Percentiles rank a stretch among this genome's conserved stretches.
Conservation (phyloP, 2,888 invertebrate genomes). For the Morinoia aosen region DNA sequence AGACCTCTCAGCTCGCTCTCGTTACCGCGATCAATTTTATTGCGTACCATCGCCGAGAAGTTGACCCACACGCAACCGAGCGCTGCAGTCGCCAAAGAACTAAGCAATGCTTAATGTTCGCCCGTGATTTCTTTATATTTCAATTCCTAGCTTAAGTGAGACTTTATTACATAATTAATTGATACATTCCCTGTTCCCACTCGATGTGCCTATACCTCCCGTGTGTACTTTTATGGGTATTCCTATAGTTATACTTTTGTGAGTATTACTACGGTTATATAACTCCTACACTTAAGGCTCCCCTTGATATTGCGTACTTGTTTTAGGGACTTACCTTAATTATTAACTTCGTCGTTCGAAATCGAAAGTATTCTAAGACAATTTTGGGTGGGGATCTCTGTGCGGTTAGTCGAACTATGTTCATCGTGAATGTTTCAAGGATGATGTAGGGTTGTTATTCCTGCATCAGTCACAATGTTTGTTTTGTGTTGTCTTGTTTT, state of each 20-base stretch:
- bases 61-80: too few species aligned
- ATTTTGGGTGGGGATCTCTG: not conserved
- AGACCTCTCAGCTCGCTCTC: too few species aligned
- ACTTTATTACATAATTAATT: not conserved
- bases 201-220: constrained; percentile 48
- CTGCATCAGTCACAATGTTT: not conserved
- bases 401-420: not conserved
- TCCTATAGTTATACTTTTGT: constrained; percentile 31
- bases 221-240: constrained; percentile 40
- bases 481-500: not conserved
- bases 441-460: not conserved
- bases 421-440: not conserved
- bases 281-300: constrained; percentile 21
- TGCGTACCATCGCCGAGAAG: too few species aligned
- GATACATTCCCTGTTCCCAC: constrained; percentile 24
- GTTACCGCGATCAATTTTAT: too few species aligned
- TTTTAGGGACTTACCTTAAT: not conserved
- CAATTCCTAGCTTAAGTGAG: not conserved
- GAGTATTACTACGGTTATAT: constrained; percentile 32
- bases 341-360: not conserved
- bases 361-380: not conserved
- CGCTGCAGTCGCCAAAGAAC: not conserved
- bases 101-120: not conserved
- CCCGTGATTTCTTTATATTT: not conserved
- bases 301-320: not conserved